Conservation (phyloP, 2,113 vertebrate genomes). For the Leptocoma aspasia region DNA sequence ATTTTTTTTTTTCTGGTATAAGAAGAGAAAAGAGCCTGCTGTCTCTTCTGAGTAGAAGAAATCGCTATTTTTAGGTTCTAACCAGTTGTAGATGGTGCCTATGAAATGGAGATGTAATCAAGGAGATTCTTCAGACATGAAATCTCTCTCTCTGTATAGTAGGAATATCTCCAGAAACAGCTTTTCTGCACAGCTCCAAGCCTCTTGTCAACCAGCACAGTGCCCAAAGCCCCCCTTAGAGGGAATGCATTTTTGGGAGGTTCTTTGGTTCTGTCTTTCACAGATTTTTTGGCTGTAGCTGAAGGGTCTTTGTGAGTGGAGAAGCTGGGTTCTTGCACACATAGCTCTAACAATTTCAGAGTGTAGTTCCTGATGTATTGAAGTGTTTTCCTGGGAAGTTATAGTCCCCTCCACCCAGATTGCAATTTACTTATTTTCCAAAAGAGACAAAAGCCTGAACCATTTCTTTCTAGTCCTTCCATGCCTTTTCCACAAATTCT, state of each 20-base stretch:
- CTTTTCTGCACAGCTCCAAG: neutral
- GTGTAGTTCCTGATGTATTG: neutral
- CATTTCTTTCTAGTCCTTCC: neutral
- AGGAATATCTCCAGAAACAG: neutral
- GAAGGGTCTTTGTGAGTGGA: neutral
- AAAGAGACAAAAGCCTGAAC: neutral
- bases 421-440: neutral
- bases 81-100: neutral
- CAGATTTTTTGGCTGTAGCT: neutral
- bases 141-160: neutral
- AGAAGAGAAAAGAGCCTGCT: neutral
- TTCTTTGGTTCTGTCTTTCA: neutral
- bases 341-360: neutral
- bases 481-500: neutral
- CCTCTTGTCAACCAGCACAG: neutral
- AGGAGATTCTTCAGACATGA: neutral
- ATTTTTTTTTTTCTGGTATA: neutral
- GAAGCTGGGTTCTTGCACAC: neutral
- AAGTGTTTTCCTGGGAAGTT: neutral
- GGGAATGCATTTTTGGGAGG: neutral
- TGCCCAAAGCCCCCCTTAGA: neutral
- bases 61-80: neutral
- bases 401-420: neutral
- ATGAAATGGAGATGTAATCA: neutral
- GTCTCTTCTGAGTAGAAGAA: neutral